Evolutionary conservation across 1,140 invertebrate species (phyloP).

Genomic region (Pseudoatta argentina): DNA sequence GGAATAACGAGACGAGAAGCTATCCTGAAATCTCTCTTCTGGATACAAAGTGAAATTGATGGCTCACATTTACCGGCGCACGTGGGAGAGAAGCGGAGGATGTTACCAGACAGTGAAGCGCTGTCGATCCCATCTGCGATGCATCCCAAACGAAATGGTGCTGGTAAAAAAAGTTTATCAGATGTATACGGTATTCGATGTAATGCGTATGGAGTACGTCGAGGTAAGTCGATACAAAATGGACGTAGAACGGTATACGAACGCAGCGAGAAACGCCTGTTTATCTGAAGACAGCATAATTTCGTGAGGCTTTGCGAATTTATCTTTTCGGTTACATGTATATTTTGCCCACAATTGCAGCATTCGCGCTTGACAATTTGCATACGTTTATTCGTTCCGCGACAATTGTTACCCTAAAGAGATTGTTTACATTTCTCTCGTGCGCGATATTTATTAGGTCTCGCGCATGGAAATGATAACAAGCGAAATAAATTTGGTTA

Average conservation of each 20-base stretch:
- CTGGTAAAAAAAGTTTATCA: neutral
- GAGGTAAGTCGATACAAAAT: neutral
- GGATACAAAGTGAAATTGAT: constrained; percentile 62
- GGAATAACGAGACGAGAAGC: constrained; percentile 41
- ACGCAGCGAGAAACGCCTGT: neutral
- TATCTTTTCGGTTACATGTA: constrained; percentile 19
- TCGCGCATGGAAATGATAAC: constrained; percentile 41
- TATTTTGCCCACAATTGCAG: neutral
- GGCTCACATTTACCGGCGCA: constrained; percentile 37
- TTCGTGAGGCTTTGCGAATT: constrained; percentile 31
- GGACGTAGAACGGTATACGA: neutral
- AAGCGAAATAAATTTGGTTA: constrained; percentile 62
- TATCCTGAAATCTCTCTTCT: constrained; percentile 34
- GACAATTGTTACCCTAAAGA: constrained; percentile 55
- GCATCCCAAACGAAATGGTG: constrained; percentile 10
- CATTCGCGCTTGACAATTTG: constrained; percentile 27
- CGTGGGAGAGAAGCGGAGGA: neutral
- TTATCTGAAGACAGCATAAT: constrained; percentile 34
- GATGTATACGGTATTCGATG: neutral
- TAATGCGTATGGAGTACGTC: neutral
- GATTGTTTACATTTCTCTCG: constrained; percentile 59
- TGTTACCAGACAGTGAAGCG: constrained; percentile 24
- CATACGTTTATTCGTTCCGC: constrained; percentile 50
- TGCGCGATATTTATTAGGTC: constrained; percentile 49
- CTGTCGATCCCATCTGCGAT: constrained; percentile 25